Conservation (phyloP, 1,140 invertebrate genomes). For the Forficula auricularia region DNA sequence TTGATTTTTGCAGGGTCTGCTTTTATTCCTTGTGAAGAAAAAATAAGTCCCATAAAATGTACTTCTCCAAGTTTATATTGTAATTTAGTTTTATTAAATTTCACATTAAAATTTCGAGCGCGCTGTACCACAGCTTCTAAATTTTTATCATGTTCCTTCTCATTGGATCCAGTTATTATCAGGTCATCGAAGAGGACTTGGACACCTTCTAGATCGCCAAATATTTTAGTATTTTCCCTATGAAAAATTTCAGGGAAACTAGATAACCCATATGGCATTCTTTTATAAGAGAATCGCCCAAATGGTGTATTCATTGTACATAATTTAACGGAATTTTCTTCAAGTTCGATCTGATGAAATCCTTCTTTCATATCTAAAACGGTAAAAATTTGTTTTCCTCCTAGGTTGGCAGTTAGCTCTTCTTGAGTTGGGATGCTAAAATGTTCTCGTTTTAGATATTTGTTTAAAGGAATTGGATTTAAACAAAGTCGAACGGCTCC, state of each 20-base stretch:
- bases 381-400: constrained; percentile 25
- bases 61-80: constrained; percentile 19
- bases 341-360: constrained; percentile 27
- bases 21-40: constrained; percentile 20
- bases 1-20: constrained; percentile 20
- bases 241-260: constrained; percentile 8
- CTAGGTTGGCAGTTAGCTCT: constrained; percentile 17
- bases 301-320: constrained; percentile 1
- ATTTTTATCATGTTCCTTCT: constrained; percentile 17
- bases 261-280: constrained; percentile 6
- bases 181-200: constrained; percentile 23
- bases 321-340: constrained; percentile 15
- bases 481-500: constrained; percentile 4
- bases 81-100: constrained; percentile 24
- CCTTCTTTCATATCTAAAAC: constrained; percentile 28
- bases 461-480: constrained; percentile 6
- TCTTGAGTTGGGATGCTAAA: constrained; percentile 4
- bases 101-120: constrained; percentile 16
- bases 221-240: background rate
- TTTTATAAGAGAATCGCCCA: constrained; percentile 3
- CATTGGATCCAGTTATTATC: constrained; percentile 16
- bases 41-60: constrained; percentile 23
- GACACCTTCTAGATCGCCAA: constrained; percentile 18
- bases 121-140: constrained; percentile 18
- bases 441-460: constrained; percentile 2